Percentiles rank a stretch among this genome's conserved stretches.
Evolutionary conservation across 2,888 invertebrate species (phyloP).

Genomic region (Trissolcus brochymenae): DNA sequence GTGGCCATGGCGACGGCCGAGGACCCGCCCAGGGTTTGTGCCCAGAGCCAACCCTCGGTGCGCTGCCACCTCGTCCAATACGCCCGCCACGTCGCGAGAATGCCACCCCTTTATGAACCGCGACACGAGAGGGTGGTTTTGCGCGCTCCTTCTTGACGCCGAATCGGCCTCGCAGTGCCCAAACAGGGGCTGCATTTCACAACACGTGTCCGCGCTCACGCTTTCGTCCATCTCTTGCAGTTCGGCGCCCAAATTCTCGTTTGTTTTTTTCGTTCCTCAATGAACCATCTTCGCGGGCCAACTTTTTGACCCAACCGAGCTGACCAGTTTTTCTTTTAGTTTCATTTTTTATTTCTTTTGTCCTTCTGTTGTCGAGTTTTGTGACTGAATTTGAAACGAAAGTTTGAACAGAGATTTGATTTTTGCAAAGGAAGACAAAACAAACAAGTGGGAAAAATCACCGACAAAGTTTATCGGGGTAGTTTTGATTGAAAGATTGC

Average conservation of each 20-base stretch:
- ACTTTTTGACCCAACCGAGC: too few species aligned
- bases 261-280: too few species aligned
- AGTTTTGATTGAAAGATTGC: too few species aligned
- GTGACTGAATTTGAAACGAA: too few species aligned
- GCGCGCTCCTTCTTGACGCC: background rate
- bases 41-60: background rate
- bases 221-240: background rate
- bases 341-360: constrained; percentile 6
- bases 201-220: constrained; percentile 60
- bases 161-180: constrained; percentile 60
- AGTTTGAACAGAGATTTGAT: too few species aligned
- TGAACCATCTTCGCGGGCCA: background rate
- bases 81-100: background rate
- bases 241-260: too few species aligned
- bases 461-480: too few species aligned
- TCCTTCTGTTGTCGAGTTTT: background rate
- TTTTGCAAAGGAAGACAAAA: too few species aligned
- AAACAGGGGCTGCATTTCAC: constrained; percentile 58
- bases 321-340: background rate
- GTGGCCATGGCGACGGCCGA: constrained; percentile 5
- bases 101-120: background rate
- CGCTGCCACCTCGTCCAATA: constrained; percentile 5
- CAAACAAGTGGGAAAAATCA: too few species aligned
- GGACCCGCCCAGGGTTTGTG: constrained; percentile 2
- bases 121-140: background rate